Conservation (phyloP, 2,888 invertebrate genomes). For the Caenorhabditis japonica region DNA sequence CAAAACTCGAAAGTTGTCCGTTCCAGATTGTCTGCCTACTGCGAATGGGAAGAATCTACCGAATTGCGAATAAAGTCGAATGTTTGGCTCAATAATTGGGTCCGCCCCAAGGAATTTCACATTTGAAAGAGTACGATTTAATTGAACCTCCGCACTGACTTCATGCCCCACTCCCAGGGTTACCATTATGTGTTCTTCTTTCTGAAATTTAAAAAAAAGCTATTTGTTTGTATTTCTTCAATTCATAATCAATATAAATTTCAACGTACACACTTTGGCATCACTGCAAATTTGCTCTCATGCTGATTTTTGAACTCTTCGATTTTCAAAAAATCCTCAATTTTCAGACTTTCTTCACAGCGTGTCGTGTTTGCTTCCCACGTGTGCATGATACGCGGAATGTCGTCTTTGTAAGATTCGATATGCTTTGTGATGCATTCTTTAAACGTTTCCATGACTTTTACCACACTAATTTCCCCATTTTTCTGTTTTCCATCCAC, state of each 20-base stretch:
- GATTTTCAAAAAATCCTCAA: not conserved
- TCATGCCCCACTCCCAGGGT: constrained; percentile 41
- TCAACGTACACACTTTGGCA: constrained; percentile 2
- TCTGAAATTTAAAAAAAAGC: constrained; percentile 5
- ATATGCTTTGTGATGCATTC: constrained; percentile 6
- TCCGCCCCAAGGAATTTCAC: constrained; percentile 50
- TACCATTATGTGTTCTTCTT: constrained; percentile 14
- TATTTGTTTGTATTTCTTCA: not conserved
- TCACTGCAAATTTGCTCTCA: constrained; percentile 7
- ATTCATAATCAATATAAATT: not conserved
- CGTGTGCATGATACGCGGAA: not conserved
- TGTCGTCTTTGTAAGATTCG: not conserved
- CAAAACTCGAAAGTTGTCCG: constrained; percentile 17
- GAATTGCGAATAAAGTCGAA: constrained; percentile 38
- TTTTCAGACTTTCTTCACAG: constrained; percentile 1
- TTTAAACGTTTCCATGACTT: not conserved
- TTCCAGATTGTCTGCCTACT: constrained; percentile 29
- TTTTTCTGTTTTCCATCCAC: not conserved
- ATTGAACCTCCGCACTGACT: constrained; percentile 11
- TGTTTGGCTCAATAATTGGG: constrained; percentile 51
- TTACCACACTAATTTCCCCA: not conserved
- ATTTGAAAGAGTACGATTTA: constrained; percentile 26
- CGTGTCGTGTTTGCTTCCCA: constrained; percentile 2
- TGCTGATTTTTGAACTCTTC: constrained; percentile 10
- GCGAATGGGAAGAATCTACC: constrained; percentile 53